A percentile compares a stretch with the other conserved stretches of the same genome.
Evolutionary conservation across 2,888 invertebrate genomes (phyloP).

Genomic region (Luperina testacea): DNA sequence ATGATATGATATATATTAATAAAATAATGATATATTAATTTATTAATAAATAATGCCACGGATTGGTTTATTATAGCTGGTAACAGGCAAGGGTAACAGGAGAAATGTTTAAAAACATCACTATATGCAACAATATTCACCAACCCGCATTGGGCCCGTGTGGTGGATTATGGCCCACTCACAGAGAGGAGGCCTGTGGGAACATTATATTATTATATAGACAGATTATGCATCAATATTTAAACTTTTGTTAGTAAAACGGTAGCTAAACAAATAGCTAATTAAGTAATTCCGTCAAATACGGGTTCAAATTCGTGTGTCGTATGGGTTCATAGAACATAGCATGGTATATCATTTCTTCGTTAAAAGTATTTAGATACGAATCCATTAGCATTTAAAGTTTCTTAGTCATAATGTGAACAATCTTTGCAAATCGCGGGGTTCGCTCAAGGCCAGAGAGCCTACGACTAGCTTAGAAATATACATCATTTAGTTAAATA

Average conservation of each 20-base stretch:
- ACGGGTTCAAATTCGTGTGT: not conserved
- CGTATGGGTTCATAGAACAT: not conserved
- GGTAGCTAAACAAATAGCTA: too few relatives aligned
- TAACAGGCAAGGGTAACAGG: not conserved
- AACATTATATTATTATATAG: not conserved
- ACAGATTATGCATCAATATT: not conserved
- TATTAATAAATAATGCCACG: not conserved
- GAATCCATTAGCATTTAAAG: conserved; percentile 36
- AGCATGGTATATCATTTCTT: conserved; percentile 3
- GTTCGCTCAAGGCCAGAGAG: conserved; percentile 28
- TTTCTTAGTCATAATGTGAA: conserved; percentile 39
- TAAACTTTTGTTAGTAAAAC: too few relatives aligned
- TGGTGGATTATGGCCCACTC: not conserved
- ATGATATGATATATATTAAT: not conserved
- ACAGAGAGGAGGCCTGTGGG: not conserved
- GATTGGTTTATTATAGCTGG: not conserved
- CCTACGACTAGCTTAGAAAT: too few relatives aligned
- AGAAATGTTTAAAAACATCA: not conserved
- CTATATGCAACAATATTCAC: not conserved
- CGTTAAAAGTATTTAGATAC: not conserved
- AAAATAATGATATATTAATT: too few relatives aligned
- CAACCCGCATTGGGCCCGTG: not conserved
- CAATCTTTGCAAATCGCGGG: conserved; percentile 3
- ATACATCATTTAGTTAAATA: conserved; percentile 10
- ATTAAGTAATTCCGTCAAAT: not conserved